phyloP scores from a whole-genome alignment of 2,888 invertebrate genomes.

The Mantis religiosa region DNA sequence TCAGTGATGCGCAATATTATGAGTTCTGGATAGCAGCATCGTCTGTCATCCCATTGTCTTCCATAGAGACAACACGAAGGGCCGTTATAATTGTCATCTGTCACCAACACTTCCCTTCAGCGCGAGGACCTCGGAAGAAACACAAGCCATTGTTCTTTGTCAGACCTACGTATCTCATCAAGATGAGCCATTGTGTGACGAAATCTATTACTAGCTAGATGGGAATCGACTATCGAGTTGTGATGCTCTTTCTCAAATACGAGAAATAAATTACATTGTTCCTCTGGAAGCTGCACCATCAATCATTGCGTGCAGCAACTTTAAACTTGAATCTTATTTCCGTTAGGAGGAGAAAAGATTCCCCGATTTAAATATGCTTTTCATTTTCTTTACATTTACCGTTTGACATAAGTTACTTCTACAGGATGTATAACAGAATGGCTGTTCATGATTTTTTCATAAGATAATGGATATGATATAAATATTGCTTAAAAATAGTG shows the following conservation, averaged over 20 bases:
- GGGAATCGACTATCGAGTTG: background rate
- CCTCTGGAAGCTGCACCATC: background rate
- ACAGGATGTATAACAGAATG: too few relatives aligned
- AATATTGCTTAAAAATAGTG: too few relatives aligned
- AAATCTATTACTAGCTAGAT: background rate
- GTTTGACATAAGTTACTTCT: too few relatives aligned
- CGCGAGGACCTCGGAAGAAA: background rate
- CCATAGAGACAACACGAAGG: background rate
- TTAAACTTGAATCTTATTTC: background rate
- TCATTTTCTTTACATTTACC: too few relatives aligned
- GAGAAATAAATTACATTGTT: background rate
- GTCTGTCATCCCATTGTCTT: background rate
- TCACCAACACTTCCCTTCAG: background rate
- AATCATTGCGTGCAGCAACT: background rate
- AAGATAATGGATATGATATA: too few relatives aligned
- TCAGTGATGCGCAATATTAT: background rate
- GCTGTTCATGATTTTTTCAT: too few relatives aligned
- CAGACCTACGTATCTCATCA: background rate
- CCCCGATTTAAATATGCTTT: too few relatives aligned
- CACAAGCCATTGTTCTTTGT: background rate
- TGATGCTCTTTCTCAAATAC: background rate
- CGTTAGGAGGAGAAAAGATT: too few relatives aligned
- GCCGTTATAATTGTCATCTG: background rate
- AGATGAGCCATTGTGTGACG: background rate
- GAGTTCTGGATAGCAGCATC: background rate